Conservation (phyloP, 2,113 vertebrate genomes). For the Steatornis caripensis region DNA sequence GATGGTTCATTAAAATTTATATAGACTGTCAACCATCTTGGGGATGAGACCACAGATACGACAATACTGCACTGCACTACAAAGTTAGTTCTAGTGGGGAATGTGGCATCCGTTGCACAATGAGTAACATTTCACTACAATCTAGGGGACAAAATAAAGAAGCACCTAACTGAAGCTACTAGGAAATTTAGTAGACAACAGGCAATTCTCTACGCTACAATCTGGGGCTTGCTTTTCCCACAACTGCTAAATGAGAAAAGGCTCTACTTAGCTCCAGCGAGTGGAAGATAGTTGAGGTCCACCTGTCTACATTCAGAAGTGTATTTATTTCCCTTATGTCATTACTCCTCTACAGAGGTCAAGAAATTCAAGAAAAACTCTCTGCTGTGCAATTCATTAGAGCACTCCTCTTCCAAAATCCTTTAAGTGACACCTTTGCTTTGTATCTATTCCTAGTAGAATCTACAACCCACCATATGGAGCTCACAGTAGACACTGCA, state of each 20-base stretch:
- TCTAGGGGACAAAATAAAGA: not conserved
- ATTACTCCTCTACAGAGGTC: not conserved
- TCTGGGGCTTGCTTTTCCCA: not conserved
- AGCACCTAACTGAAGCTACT: not conserved
- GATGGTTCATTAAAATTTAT: not conserved
- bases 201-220: not conserved
- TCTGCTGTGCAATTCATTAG: not conserved
- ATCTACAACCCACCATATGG: not conserved
- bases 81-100: not conserved
- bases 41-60: not conserved
- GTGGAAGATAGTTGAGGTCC: not conserved
- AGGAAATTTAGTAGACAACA: not conserved
- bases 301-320: not conserved
- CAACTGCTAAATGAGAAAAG: not conserved
- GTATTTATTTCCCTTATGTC: not conserved
- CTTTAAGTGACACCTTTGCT: not conserved
- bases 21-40: not conserved
- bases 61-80: not conserved
- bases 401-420: not conserved
- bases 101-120: not conserved
- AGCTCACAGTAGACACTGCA: not conserved
- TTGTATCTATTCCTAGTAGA: not conserved
- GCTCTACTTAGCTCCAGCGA: not conserved
- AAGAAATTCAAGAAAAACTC: not conserved
- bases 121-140: not conserved